Base-by-base conservation (phyloP, 2,797 vertebrate species). In the Typhlichthys subterraneus region DNA sequence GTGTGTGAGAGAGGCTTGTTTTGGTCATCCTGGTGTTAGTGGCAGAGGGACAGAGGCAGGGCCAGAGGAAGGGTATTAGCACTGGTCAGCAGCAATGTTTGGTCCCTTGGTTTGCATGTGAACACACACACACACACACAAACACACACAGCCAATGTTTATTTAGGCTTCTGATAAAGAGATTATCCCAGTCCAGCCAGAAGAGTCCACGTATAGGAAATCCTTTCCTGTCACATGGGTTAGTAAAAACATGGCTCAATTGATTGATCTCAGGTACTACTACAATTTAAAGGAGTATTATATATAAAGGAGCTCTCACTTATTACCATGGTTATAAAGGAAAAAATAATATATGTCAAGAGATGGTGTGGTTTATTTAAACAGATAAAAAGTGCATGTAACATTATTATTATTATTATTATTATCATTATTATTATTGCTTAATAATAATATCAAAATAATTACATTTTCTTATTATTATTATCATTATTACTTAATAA, bases 161-260 rank as follows among this genome's bases (percentile, higher is more conserved):
- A 91, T 92, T 91, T 90, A 89, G 83, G 79, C 87, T 79, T 92
- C 92, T 93, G 90, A 93, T 90, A 87, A 93, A 90, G 90, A 91
- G 92, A 94, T 94, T 91, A 93, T 83, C 47, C 47, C 47, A 49
- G n/a, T 14, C 12, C 47, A 72, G 72, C 81, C 65, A 14, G 83
- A 84, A 84, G 87, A 82, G 79, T 85, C 74, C 79, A 12, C 86
- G 85, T 89, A 85, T 75, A 89, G 87, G 87, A 91, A 88, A 89
- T 88, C 87, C 79, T 87, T 88, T 87, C 87, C 82, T 85, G 73
- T 84, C 82, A 75, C 57, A 73, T 55, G 67, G 66, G 67, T 71
- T 78, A 70, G 68, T 73, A 64, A 45, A 53, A 81, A 82, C 72
- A 70, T 67, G 61, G 71, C 63, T 83, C 59, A 52, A 66, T 65